Evolutionary conservation across 2,888 invertebrate genomes (phyloP), one percentile per base, ranked within the genome.

Genomic region (Dinocampus coccinellae): DNA sequence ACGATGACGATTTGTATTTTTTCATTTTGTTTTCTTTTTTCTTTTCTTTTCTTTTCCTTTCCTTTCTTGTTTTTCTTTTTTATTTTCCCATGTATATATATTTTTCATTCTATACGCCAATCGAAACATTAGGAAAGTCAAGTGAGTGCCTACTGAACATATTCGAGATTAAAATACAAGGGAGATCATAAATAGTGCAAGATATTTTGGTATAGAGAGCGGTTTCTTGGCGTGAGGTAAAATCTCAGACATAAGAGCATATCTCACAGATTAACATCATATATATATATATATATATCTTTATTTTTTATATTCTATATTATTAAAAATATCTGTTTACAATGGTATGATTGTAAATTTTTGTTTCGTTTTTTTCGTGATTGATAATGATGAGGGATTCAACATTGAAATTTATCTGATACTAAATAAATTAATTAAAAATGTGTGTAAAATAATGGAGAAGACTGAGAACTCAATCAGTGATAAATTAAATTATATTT

Each of bases 121-220:
- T 47, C 16, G 47, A n/a, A 16, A 7, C 7, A 58, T 58, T 55
- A 29, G 26, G 13, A 55, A 0, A 55, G 24, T 58, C 13, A 58
- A 33, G 33, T 47, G 47, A 47, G 47, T 47, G 47, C n/a, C 16
- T 29, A 58, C 29, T 16, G 13, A 58, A 58, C 58, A 33, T 33
- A 20, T 58, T 16, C 58, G 33, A 36, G 39, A 63, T 42, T 29
- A 4, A 63, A 63, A 63, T 61, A 61, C 58, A 58, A n/a, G 39
- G 10, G 39, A 55, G 55, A 39, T 66, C 66, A 24, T 57, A 66
- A 66, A 66, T 66, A 66, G 66, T 66, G 36, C 16, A 66, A 36
- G 66, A 57, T 66, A 66, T 66, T 66, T 66, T 66, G 24, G 66
- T 55, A 39, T n/a, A 36, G 20, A 39, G 20, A 24, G n/a, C 29